Percentiles rank a stretch among this genome's conserved stretches.
phyloP scores from a whole-genome alignment of 1,140 invertebrate genomes.

The Palaemon carinicauda region DNA sequence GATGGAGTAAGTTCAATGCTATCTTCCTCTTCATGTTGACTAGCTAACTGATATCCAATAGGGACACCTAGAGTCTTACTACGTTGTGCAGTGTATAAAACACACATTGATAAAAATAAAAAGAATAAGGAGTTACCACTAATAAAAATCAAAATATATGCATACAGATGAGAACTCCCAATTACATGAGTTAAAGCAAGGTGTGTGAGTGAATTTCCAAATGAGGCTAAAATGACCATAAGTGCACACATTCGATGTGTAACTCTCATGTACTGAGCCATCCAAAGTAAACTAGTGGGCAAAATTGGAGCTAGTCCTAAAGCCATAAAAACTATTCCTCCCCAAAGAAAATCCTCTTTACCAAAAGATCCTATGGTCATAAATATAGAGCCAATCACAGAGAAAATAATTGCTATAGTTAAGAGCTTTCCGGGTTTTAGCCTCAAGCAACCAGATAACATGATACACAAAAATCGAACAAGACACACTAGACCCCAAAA shows the following conservation, averaged over 20 bases:
- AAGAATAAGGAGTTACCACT: conserved; percentile 33
- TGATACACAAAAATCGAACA: conserved; percentile 66
- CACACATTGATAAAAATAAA: conserved; percentile 45
- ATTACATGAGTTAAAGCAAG: conserved; percentile 29
- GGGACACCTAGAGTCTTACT: conserved; percentile 45
- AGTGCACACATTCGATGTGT: conserved; percentile 67
- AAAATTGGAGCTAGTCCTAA: conserved; percentile 68
- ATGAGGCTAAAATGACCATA: conserved; percentile 66
- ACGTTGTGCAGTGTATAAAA: conserved; percentile 42
- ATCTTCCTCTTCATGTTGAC: conserved; percentile 61
- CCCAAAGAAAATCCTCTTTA: conserved; percentile 62
- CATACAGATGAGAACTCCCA: conserved; percentile 42
- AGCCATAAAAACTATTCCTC: conserved; percentile 63
- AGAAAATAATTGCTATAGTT: conserved; percentile 63
- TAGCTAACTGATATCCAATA: conserved; percentile 61
- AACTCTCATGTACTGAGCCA: conserved; percentile 66
- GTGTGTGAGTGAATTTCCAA: conserved; percentile 64
- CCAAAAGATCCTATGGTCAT: conserved; percentile 63
- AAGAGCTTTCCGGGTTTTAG: conserved; percentile 64
- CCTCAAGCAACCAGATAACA: conserved; percentile 63
- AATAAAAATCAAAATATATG: conserved; percentile 47
- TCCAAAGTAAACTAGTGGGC: conserved; percentile 67
- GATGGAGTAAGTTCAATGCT: conserved; percentile 54
- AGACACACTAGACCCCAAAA: conserved; percentile 68
- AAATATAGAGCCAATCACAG: conserved; percentile 64